phyloP scores from a whole-genome alignment of 2,797 vertebrate genomes.

The Acipenser oxyrinchus region DNA sequence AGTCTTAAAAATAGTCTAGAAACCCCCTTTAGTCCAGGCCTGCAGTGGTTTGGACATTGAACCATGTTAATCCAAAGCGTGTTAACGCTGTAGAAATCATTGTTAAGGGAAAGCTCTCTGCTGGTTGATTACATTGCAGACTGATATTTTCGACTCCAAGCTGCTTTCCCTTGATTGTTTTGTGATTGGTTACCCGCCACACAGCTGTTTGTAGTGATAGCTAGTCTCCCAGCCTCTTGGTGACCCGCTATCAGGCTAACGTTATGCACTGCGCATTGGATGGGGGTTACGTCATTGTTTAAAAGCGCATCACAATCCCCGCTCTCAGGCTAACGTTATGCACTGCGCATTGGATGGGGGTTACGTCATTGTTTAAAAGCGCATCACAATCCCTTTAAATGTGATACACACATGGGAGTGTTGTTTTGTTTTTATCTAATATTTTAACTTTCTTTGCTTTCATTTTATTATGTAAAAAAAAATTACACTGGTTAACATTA shows the following conservation, averaged over 20 bases:
- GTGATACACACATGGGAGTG: no score
- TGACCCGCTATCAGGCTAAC: conserved; percentile 4
- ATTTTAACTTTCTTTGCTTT: no score
- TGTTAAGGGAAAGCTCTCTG: conserved; percentile 21
- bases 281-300: conserved; percentile 3
- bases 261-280: conserved; percentile 1
- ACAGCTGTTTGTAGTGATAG: conserved; percentile 18
- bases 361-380: background rate
- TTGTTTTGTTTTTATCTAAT: no score
- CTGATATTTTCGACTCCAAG: conserved; percentile 25
- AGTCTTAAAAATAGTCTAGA: conserved; percentile 38
- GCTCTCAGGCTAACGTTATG: conserved; percentile 13
- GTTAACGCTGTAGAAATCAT: conserved; percentile 2
- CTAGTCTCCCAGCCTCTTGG: conserved; percentile 31
- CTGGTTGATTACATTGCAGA: conserved; percentile 21
- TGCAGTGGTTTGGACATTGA: conserved; percentile 42
- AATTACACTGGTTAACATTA: no score
- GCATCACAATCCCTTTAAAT: no score
- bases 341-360: background rate
- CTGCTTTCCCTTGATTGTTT: conserved; percentile 19
- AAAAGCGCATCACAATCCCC: no score
- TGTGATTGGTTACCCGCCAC: conserved; percentile 46
- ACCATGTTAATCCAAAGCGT: conserved; percentile 28
- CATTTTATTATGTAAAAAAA: no score
- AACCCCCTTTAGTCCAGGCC: conserved; percentile 33